phyloP scores from a whole-genome alignment of 1,140 invertebrate genomes.

The Aphaenogaster ashmeadi region DNA sequence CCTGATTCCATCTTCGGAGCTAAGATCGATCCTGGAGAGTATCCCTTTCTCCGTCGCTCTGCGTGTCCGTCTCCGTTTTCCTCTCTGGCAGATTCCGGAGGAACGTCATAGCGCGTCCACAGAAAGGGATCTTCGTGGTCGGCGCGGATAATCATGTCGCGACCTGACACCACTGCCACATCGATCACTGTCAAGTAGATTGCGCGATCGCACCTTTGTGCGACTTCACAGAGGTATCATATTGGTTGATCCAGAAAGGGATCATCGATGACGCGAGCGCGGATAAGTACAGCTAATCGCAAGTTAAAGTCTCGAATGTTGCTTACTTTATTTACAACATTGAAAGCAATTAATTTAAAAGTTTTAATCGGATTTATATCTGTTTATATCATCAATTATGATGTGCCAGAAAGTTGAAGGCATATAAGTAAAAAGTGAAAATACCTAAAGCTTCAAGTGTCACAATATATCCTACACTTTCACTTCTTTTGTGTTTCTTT shows the following conservation, averaged over 20 bases:
- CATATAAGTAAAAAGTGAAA: neutral
- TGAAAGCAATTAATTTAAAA: neutral
- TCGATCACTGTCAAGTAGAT: constrained; percentile 55
- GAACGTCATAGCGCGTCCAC: neutral
- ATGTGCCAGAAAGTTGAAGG: neutral
- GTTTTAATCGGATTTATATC: neutral
- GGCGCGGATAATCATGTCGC: constrained; percentile 13
- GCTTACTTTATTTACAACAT: neutral
- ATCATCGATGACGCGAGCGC: neutral
- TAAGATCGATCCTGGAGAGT: constrained; percentile 55
- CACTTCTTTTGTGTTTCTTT: neutral
- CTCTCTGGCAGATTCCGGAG: constrained; percentile 9
- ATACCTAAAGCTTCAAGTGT: neutral
- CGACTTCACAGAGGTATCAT: constrained; percentile 15
- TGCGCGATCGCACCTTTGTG: constrained; percentile 6
- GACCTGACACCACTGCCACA: constrained; percentile 59
- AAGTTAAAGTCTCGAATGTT: constrained; percentile 50
- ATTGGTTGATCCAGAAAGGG: neutral
- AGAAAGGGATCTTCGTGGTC: constrained; percentile 23
- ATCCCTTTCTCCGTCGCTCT: neutral
- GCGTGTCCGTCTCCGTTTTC: constrained; percentile 6
- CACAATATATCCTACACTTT: no score
- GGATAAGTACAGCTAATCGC: constrained; percentile 10
- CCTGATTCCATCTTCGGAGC: constrained; percentile 61
- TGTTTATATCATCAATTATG: neutral